Conservation (phyloP, 1,140 invertebrate genomes). For the Trissolcus basalis region DNA sequence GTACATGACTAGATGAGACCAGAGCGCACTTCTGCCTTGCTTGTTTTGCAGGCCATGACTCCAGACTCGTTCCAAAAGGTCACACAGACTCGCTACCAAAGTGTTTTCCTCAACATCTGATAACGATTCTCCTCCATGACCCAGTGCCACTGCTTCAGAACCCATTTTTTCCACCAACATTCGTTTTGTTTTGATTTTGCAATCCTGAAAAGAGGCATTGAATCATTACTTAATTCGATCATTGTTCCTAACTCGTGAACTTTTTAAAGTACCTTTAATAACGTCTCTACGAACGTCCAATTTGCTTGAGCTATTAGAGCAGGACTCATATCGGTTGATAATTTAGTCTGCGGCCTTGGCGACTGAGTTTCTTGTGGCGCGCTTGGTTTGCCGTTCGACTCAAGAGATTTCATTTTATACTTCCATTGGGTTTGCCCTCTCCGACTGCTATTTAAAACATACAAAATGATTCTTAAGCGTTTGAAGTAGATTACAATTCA, state of each 20-base stretch:
- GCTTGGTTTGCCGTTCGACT: slow-evolving; percentile 69
- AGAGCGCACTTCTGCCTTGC: slow-evolving; percentile 95
- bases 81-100: slow-evolving; percentile 96
- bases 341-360: slow-evolving; percentile 74
- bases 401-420: slow-evolving; percentile 75
- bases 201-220: slow-evolving; percentile 79
- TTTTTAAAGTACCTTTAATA: slow-evolving; percentile 85
- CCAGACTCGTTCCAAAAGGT: slow-evolving; percentile 98
- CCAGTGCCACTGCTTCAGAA: slow-evolving; percentile 91
- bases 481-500: no score
- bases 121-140: slow-evolving; percentile 82
- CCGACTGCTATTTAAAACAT: slow-evolving; percentile 64
- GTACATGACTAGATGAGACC: slow-evolving; percentile 94
- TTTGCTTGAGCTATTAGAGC: slow-evolving; percentile 97
- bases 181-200: slow-evolving; percentile 95
- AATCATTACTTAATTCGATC: background rate
- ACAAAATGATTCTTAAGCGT: no score
- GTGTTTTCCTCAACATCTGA: slow-evolving; percentile 93
- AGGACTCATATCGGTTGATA: slow-evolving; percentile 81
- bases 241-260: background rate
- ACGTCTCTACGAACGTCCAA: slow-evolving; percentile 98
- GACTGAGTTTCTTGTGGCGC: slow-evolving; percentile 72
- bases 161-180: slow-evolving; percentile 99
- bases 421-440: slow-evolving; percentile 75
- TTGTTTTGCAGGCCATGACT: slow-evolving; percentile 97